Percentiles rank a stretch among this genome's conserved stretches.
Conservation (phyloP, 1,140 invertebrate genomes). For the Sarcophaga peregrina region DNA sequence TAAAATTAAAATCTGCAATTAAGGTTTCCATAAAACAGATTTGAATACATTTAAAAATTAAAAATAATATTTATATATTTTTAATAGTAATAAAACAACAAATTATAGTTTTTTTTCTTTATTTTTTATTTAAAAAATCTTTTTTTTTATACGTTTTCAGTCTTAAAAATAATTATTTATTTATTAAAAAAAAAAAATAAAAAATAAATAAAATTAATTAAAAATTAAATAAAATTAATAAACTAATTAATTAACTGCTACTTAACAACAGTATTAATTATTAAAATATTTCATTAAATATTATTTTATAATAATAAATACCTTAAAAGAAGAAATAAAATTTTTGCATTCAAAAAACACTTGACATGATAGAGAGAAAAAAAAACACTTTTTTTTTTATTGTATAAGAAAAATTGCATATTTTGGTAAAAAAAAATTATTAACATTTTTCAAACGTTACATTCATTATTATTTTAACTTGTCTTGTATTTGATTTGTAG, state of each 20-base stretch:
- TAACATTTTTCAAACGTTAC: no score
- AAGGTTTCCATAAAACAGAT: no score
- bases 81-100: conserved; percentile 12
- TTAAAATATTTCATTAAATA: no score
- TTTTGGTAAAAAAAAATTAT: conserved; percentile 25
- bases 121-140: neutral
- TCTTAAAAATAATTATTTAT: conserved; percentile 26
- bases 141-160: neutral
- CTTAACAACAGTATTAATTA: no score
- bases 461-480: neutral
- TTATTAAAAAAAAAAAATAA: neutral
- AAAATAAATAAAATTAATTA: neutral
- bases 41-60: no score
- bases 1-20: no score
- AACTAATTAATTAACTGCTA: no score
- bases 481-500: conserved; percentile 24
- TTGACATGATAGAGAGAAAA: neutral
- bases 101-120: conserved; percentile 3
- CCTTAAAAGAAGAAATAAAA: neutral
- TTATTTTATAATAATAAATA: neutral
- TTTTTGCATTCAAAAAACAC: neutral
- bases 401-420: conserved; percentile 57
- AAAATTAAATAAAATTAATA: neutral
- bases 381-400: conserved; percentile 26
- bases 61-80: no score